Conservation (phyloP, 2,888 invertebrate genomes). For the Drosophila mimetica region DNA sequence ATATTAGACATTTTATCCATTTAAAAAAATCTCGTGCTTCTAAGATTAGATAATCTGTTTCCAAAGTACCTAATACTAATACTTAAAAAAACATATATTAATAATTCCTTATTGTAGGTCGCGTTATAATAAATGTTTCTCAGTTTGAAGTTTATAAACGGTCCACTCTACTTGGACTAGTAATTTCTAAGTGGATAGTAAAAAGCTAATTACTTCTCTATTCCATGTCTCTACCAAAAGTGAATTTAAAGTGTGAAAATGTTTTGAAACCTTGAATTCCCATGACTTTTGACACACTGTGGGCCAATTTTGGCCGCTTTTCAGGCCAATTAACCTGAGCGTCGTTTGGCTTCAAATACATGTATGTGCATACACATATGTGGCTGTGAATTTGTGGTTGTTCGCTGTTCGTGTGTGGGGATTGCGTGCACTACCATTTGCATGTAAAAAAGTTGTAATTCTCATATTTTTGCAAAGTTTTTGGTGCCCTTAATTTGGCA, state of each 20-base stretch:
- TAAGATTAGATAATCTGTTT: not conserved
- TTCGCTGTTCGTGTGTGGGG: slow-evolving; percentile 1
- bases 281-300: slow-evolving; percentile 43
- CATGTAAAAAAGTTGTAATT: slow-evolving; percentile 15
- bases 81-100: no score
- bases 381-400: not conserved
- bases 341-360: slow-evolving; percentile 26
- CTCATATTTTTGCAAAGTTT: slow-evolving; percentile 9
- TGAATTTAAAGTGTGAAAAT: not conserved
- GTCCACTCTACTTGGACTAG: no score
- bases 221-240: not conserved
- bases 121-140: no score
- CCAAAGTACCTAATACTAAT: not conserved
- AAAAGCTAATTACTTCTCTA: not conserved
- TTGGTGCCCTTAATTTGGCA: slow-evolving; percentile 22
- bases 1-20: not conserved
- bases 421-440: slow-evolving; percentile 31
- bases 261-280: not conserved
- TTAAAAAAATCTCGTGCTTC: not conserved
- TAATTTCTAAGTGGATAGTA: not conserved
- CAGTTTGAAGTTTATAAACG: no score
- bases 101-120: no score
- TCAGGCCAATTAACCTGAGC: slow-evolving; percentile 60
- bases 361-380: no score
- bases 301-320: slow-evolving; percentile 42